These are phyloP conservation scores for Tetramorium simillimum DNA, from an alignment of 1,140 invertebrate species.

Conservation along the genomic window DNA sequence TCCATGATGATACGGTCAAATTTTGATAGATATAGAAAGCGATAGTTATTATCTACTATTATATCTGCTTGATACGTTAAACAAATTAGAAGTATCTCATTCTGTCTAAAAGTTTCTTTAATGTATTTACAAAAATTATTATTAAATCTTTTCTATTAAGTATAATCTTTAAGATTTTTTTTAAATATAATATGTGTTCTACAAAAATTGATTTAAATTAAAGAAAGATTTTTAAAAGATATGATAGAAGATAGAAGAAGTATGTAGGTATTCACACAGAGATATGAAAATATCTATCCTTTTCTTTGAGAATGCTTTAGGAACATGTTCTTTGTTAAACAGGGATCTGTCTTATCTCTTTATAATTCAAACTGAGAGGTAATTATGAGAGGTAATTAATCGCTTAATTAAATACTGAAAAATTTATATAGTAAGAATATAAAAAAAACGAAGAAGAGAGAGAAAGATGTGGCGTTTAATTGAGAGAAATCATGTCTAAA, in stretches of 20 bases:
- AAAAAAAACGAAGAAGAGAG: not conserved
- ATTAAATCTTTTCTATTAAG: not conserved
- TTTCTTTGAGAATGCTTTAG: not conserved
- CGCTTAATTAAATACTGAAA: not conserved
- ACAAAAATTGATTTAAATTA: not conserved
- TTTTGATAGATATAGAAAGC: not conserved
- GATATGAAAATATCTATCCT: not conserved
- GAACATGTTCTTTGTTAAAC: not conserved
- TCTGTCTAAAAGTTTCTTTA: not conserved
- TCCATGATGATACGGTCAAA: constrained; percentile 55
- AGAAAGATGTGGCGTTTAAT: not conserved
- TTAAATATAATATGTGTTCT: not conserved
- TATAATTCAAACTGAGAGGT: not conserved
- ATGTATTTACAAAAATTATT: not conserved
- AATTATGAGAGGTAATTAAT: not conserved
- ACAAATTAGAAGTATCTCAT: not conserved
- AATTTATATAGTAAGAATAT: not conserved
- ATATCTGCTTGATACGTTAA: not conserved
- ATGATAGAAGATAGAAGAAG: not conserved
- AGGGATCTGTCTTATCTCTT: not conserved
- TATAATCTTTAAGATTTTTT: not conserved
- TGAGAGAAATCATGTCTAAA: not conserved
- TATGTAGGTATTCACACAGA: not conserved
- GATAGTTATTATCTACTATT: not conserved
- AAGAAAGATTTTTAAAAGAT: not conserved